A percentile compares a stretch with the other conserved stretches of the same genome.
These are phyloP conservation scores for Odontomyia ornata DNA, from an alignment of 2,888 invertebrate species.

Conservation along the genomic window DNA sequence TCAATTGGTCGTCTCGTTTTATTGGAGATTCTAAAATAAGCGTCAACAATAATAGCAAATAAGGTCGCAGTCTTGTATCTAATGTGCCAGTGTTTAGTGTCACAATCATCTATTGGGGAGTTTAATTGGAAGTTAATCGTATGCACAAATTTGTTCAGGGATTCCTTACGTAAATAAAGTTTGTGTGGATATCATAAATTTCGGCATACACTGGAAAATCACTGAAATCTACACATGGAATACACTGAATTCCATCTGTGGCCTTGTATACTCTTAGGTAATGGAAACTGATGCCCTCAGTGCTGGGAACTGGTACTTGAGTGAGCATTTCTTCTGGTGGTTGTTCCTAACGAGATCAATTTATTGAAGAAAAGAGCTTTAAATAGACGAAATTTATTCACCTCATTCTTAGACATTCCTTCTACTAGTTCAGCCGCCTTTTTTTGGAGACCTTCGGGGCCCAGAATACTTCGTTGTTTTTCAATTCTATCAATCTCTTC, in stretches of 20 bases:
- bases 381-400: slow-evolving; percentile 56
- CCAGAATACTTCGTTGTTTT: slow-evolving; percentile 72
- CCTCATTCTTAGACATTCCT: slow-evolving; percentile 81
- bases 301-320: slow-evolving; percentile 79
- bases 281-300: slow-evolving; percentile 77
- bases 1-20: slow-evolving; percentile 53
- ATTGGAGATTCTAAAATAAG: slow-evolving; percentile 81
- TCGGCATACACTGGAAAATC: slow-evolving; percentile 79
- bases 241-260: slow-evolving; percentile 61
- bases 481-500: slow-evolving; percentile 78
- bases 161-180: slow-evolving; percentile 82
- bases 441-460: slow-evolving; percentile 73
- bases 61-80: slow-evolving; percentile 70
- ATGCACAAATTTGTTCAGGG: not conserved
- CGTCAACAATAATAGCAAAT: slow-evolving; percentile 79
- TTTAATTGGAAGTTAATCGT: not conserved
- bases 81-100: slow-evolving; percentile 75
- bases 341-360: slow-evolving; percentile 66
- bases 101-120: slow-evolving; percentile 70
- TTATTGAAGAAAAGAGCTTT: not conserved
- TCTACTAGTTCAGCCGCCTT: slow-evolving; percentile 71
- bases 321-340: slow-evolving; percentile 78
- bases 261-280: slow-evolving; percentile 63
- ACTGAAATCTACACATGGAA: slow-evolving; percentile 68
- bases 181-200: slow-evolving; percentile 81